phyloP scores from a whole-genome alignment of 2,797 vertebrate genomes.

The Nyctibius grandis region DNA sequence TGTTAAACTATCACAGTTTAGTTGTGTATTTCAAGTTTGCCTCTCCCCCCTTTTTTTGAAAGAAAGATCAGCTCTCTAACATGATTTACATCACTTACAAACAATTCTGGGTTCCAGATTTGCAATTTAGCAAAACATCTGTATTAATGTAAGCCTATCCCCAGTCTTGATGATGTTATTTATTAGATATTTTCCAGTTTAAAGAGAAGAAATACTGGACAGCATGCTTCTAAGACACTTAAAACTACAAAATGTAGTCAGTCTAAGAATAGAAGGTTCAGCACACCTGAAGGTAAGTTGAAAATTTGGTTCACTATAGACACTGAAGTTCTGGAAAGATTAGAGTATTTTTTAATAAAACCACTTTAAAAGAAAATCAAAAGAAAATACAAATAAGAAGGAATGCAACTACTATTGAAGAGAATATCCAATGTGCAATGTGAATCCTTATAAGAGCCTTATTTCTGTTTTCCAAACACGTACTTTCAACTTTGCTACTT shows the following conservation, averaged over 20 bases:
- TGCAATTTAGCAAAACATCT: not conserved
- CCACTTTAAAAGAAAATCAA: not conserved
- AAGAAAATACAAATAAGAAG: not conserved
- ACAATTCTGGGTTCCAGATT: not conserved
- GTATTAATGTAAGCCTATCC: not conserved
- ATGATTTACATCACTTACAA: not conserved
- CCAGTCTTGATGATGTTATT: not conserved
- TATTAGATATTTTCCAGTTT: not conserved
- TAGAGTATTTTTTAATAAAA: not conserved
- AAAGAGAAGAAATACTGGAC: not conserved
- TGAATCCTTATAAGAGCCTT: not conserved
- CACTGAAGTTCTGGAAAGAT: not conserved
- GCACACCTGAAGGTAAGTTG: not conserved
- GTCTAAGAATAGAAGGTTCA: not conserved
- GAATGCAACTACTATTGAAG: not conserved
- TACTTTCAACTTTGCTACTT: not conserved
- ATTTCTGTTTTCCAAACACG: not conserved
- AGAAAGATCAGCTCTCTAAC: not conserved
- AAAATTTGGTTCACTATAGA: not conserved
- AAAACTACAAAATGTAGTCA: not conserved
- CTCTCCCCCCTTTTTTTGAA: fast-evolving
- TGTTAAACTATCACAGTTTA: not conserved
- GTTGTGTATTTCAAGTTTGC: not conserved
- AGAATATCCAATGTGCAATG: not conserved
- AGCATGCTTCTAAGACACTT: not conserved